Conservation (phyloP, 2,113 vertebrate genomes). For the Periophthalmus modestus region DNA sequence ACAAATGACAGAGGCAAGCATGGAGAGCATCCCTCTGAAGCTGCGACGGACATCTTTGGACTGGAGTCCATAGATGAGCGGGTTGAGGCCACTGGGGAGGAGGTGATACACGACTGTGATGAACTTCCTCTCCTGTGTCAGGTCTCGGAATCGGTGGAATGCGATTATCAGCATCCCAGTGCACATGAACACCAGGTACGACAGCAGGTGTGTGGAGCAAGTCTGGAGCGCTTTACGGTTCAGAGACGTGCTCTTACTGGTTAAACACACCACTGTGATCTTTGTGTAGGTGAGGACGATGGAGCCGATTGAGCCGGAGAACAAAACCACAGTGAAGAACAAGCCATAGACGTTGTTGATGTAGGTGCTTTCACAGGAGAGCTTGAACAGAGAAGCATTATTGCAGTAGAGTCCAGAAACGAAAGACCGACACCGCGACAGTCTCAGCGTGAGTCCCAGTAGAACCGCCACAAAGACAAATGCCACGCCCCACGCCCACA, state of each 20-base stretch:
- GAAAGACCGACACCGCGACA: conserved; percentile 60
- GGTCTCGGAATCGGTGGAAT: conserved; percentile 62
- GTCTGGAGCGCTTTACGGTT: conserved; percentile 71
- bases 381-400: conserved; percentile 70
- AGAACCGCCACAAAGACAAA: conserved; percentile 51
- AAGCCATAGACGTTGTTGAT: conserved; percentile 70
- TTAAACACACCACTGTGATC: conserved; percentile 58
- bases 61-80: conserved; percentile 61
- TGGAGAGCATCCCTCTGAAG: not conserved
- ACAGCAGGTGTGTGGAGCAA: conserved; percentile 64
- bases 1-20: too few species aligned
- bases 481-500: conserved; percentile 57
- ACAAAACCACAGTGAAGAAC: conserved; percentile 45
- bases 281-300: conserved; percentile 61
- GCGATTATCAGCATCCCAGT: conserved; percentile 17
- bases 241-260: conserved; percentile 55
- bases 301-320: conserved; percentile 53
- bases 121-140: conserved; percentile 50
- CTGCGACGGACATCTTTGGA: conserved; percentile 47
- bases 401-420: conserved; percentile 58
- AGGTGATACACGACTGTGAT: conserved; percentile 47
- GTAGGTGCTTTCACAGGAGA: conserved; percentile 61
- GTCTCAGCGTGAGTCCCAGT: conserved; percentile 55
- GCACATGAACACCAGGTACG: conserved; percentile 48
- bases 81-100: conserved; percentile 58